phyloP scores from a whole-genome alignment of 2,797 vertebrate species.

The Podargus strigoides region DNA sequence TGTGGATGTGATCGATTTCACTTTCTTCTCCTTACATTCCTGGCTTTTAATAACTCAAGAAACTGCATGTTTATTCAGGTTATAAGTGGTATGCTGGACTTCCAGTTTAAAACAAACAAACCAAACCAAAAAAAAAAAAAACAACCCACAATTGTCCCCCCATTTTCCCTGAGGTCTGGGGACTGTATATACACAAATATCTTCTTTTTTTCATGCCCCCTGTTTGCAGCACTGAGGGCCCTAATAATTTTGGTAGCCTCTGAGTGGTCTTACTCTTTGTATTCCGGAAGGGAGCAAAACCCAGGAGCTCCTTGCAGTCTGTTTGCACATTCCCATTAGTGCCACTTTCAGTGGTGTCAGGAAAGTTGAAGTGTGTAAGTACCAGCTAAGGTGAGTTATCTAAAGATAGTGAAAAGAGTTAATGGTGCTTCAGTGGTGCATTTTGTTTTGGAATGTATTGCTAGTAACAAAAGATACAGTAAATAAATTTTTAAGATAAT shows the following conservation, averaged over 20 bases:
- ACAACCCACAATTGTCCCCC: fast-evolving
- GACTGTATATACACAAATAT: background rate
- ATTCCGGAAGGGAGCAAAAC: background rate
- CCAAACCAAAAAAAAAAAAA: background rate
- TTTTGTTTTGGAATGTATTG: background rate
- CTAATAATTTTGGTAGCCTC: background rate
- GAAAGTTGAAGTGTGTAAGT: background rate
- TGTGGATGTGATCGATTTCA: background rate
- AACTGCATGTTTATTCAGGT: background rate
- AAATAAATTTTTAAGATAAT: background rate
- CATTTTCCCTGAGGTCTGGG: background rate
- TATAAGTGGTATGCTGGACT: background rate
- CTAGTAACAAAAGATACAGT: background rate
- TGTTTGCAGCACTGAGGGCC: background rate
- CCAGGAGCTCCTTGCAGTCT: background rate
- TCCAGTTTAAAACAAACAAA: background rate
- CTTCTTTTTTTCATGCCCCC: background rate
- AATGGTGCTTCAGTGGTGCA: background rate
- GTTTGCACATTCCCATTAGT: fast-evolving
- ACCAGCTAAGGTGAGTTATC: background rate
- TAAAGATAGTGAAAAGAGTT: background rate
- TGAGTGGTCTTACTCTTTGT: background rate
- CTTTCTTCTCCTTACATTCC: background rate
- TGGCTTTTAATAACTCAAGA: background rate
- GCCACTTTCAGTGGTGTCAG: fast-evolving